Evolutionary conservation across 1,140 invertebrate genomes (phyloP).

Genomic region (Drosophila dunni): DNA sequence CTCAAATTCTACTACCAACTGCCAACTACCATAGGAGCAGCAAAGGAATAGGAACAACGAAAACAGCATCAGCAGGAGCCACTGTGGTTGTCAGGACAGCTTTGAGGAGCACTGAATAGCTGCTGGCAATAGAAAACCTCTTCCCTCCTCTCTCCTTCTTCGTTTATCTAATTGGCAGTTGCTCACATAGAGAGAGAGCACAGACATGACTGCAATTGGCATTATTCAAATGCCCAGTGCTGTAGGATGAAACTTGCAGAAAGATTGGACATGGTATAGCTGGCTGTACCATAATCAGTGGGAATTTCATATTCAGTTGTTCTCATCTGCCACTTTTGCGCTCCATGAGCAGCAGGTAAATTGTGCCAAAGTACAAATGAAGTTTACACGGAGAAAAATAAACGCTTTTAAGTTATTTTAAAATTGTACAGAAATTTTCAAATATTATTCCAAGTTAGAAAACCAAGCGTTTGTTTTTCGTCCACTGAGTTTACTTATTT

Average conservation of each 20-base stretch:
- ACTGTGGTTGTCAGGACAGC: constrained; percentile 48
- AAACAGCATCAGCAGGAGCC: constrained; percentile 13
- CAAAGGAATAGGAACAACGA: background rate
- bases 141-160: background rate
- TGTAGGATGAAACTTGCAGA: background rate
- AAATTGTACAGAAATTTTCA: background rate
- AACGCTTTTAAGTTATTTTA: too few species aligned
- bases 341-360: constrained; percentile 32
- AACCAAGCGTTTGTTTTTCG: background rate
- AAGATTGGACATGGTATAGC: background rate
- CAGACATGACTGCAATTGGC: constrained; percentile 43
- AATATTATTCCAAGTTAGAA: background rate
- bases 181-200: constrained; percentile 18
- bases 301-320: constrained; percentile 46
- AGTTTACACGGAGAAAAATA: constrained; percentile 15
- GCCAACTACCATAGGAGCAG: constrained; percentile 4
- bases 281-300: constrained; percentile 33
- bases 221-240: background rate
- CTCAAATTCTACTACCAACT: constrained; percentile 39
- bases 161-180: constrained; percentile 59
- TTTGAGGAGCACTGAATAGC: constrained; percentile 34
- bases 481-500: background rate
- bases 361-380: constrained; percentile 7
- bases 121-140: constrained; percentile 50
- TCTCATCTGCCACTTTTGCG: constrained; percentile 39